These are phyloP conservation scores for Ischnus inquisitorius DNA, from an alignment of 2,888 invertebrate genomes.

Conservation along the genomic window DNA sequence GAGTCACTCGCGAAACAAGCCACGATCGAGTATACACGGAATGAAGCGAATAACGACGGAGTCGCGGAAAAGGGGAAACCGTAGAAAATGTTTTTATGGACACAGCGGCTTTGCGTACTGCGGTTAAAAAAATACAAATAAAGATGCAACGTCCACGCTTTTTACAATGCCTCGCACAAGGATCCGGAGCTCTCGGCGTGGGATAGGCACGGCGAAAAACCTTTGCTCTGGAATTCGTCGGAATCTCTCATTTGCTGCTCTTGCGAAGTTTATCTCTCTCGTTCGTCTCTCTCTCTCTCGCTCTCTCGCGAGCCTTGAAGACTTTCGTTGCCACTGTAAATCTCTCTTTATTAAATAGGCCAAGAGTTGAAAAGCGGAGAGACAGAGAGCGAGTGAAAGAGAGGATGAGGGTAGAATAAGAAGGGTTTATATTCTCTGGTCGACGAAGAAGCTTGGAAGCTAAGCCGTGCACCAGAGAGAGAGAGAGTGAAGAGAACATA, in stretches of 20 bases:
- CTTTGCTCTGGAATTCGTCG: slow-evolving; percentile 66
- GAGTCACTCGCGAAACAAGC: slow-evolving; percentile 47
- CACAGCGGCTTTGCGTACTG: not conserved
- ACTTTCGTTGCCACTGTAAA: slow-evolving; percentile 82
- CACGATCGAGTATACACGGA: not conserved
- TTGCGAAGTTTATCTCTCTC: not conserved
- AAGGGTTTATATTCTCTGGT: slow-evolving; percentile 65
- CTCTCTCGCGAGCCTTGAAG: slow-evolving; percentile 75
- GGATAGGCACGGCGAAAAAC: not conserved
- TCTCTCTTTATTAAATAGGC: slow-evolving; percentile 79
- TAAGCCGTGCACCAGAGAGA: not conserved
- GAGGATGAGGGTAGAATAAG: slow-evolving; percentile 77
- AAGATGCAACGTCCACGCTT: slow-evolving; percentile 11
- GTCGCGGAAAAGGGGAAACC: not conserved
- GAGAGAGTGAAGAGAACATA: slow-evolving; percentile 12
- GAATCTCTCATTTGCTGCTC: slow-evolving; percentile 47
- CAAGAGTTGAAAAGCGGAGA: slow-evolving; percentile 72
- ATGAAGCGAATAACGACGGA: slow-evolving; percentile 1
- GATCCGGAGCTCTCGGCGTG: not conserved
- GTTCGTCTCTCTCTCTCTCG: not conserved
- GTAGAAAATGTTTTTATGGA: slow-evolving; percentile 33
- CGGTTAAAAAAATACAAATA: not conserved
- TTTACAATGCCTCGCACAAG: not conserved
- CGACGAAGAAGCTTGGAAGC: slow-evolving; percentile 40
- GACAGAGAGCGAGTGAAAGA: slow-evolving; percentile 69